Evolutionary conservation across 2,888 invertebrate genomes (phyloP), one percentile per base, ranked within the genome.

Genomic region (Limnephilus lunatus): DNA sequence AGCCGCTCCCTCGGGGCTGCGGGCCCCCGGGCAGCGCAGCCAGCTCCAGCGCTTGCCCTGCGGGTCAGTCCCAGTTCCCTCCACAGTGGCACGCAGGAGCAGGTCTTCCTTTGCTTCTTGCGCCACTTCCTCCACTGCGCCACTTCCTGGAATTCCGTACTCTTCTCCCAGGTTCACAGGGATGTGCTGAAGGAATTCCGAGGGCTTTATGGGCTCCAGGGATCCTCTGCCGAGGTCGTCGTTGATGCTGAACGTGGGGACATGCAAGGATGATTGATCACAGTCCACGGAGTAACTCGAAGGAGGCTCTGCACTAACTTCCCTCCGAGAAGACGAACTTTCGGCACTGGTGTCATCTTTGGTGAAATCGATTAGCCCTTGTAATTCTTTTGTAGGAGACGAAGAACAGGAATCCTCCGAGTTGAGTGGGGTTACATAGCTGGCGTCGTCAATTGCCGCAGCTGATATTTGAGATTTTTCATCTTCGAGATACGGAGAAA

Each of bases 391-490:
- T 2, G 93, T 92, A 2, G 92, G 92, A 39, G 93, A 93, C 19
- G 93, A 83, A 5, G 93, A 90, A 35, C 83, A 90, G 19, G 87
- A 89, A 68, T 92, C 92, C 81, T 89, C 91, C 12, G 92, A 93
- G 81, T 93, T 92, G 95, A 96, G 93, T 95, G 95, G 94, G 95
- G 96, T 92, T 95, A 94, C 92, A 68, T 93, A 93, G 94, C 93
- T 85, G 85, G 90, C 90, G 25, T 93, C 93, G 83, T 92, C 93
- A 35, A 53, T 35, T 81, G 90, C 94, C 94, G 93, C 90, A n/a
- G 86, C 90, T 9, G 92, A 92, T 31, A 87, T 89, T 85, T 89
- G 86, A 19, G 93, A 92, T 81, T 93, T 93, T 14, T 91, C 91
- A n/a, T 92, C 92, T 81, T 92, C 93, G 15, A 93, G 90, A 89